Base-by-base conservation (phyloP, 2,888 invertebrate genomes). In the Aphidoletes aphidimyza region DNA sequence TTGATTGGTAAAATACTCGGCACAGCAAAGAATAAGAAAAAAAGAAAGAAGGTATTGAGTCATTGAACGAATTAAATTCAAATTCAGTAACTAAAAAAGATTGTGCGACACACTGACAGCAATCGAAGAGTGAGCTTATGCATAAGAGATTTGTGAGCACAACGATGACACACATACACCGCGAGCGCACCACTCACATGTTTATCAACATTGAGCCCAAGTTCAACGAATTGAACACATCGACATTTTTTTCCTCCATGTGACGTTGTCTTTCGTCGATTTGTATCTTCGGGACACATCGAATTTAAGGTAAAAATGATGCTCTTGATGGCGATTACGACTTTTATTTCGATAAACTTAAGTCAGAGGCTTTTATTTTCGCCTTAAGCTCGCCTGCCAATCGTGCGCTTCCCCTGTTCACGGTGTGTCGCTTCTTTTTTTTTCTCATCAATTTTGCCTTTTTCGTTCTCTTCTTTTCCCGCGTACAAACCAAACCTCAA, bases 81-180 rank as follows among this genome's bases (percentile, higher is more conserved):
- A 69, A 69, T 69, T 69, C 69, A 69, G 8, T 69, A 30, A 34
- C 69, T 54, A 17, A 69, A 54, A n/a, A 30, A 69, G 34, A 69
- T 69, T 30, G 69, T n/a, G n/a, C 14, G 30, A 69, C 34, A 69
- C 14, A 54, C 69, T 30, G 14, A 69, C 14, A 30, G 30, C 69
- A 69, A 30, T 22, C 22, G 22, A 6, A 54, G 11, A n/a, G n/a
- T n/a, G n/a, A n/a, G n/a, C n/a, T n/a, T n/a, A n/a, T n/a, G n/a
- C n/a, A n/a, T n/a, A n/a, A n/a, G n/a, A n/a, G n/a, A n/a, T n/a
- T n/a, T n/a, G n/a, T n/a, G n/a, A n/a, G n/a, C n/a, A n/a, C n/a
- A n/a, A n/a, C n/a, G n/a, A n/a, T n/a, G n/a, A n/a, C n/a, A n/a
- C n/a, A n/a, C n/a, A n/a, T n/a, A n/a, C n/a, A n/a, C n/a, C n/a